Conservation (phyloP, 2,888 invertebrate species). For the Cyclophora punctaria region DNA sequence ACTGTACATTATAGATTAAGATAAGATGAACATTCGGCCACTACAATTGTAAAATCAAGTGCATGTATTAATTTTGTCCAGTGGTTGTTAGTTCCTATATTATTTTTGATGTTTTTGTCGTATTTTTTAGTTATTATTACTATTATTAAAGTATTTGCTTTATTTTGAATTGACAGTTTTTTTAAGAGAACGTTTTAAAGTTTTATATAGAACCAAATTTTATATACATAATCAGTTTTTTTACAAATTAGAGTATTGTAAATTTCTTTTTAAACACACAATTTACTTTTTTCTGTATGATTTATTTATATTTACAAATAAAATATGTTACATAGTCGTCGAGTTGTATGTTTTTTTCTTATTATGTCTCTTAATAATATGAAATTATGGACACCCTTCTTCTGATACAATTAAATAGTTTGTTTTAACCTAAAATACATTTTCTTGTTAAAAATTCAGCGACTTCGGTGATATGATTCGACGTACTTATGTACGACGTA, state of each 20-base stretch:
- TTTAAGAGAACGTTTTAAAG: conserved; percentile 10
- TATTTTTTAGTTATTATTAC: too few relatives aligned
- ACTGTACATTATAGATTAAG: conserved; percentile 22
- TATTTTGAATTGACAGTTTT: conserved; percentile 16
- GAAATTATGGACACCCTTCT: too few relatives aligned
- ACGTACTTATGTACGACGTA: too few relatives aligned
- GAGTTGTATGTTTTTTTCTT: neutral
- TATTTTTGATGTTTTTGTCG: conserved; percentile 21
- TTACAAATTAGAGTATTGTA: neutral
- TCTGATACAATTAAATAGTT: too few relatives aligned
- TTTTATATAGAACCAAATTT: conserved; percentile 8
- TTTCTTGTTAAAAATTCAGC: too few relatives aligned
- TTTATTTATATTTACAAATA: neutral
- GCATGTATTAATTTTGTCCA: conserved; percentile 33
- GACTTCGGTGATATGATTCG: too few relatives aligned
- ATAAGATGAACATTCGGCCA: conserved; percentile 44
- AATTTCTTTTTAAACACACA: neutral
- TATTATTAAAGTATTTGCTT: too few relatives aligned
- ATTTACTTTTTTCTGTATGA: neutral
- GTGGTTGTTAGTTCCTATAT: conserved; percentile 71
- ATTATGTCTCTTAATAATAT: too few relatives aligned
- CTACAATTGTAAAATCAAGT: conserved; percentile 26
- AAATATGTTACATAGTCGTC: neutral
- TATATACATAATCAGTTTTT: conserved; percentile 8
- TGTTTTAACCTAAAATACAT: too few relatives aligned